Evolutionary conservation across 2,888 invertebrate species (phyloP).

Genomic region (Drosophila formosana): DNA sequence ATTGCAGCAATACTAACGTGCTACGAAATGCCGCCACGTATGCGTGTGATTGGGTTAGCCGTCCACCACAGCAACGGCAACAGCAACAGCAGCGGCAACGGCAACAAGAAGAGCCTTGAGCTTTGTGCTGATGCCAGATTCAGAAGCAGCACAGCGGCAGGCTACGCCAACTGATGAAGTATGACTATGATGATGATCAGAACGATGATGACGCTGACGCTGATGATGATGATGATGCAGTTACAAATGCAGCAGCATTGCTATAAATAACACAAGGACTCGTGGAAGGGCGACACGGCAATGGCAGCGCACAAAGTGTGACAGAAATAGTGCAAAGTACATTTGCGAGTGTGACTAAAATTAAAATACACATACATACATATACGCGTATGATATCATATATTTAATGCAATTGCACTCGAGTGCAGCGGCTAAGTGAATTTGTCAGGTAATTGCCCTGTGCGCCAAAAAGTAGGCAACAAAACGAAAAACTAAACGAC

Average conservation of each 20-base stretch:
- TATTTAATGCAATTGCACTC: slow-evolving; percentile 72
- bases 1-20: slow-evolving; percentile 23
- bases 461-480: slow-evolving; percentile 55
- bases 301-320: slow-evolving; percentile 49
- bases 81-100: slow-evolving; percentile 38
- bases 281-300: slow-evolving; percentile 62
- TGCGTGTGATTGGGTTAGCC: slow-evolving; percentile 1
- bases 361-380: slow-evolving; percentile 37
- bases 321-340: slow-evolving; percentile 49
- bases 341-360: slow-evolving; percentile 55
- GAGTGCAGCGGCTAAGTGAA: slow-evolving; percentile 63
- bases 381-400: slow-evolving; percentile 36
- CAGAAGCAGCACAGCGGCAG: slow-evolving; percentile 23
- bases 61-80: slow-evolving; percentile 19
- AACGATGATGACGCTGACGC: slow-evolving; percentile 29
- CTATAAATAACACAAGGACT: slow-evolving; percentile 80
- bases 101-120: slow-evolving; percentile 55
- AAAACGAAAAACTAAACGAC: slow-evolving; percentile 23
- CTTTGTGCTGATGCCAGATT: slow-evolving; percentile 29
- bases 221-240: slow-evolving; percentile 49
- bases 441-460: slow-evolving; percentile 59
- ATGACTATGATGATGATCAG: slow-evolving; percentile 31
- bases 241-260: slow-evolving; percentile 42
- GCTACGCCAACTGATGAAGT: slow-evolving; percentile 34
- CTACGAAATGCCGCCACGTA: slow-evolving; percentile 9